Evolutionary conservation across 2,888 invertebrate genomes (phyloP).

Genomic region (Odontocerum albicorne): DNA sequence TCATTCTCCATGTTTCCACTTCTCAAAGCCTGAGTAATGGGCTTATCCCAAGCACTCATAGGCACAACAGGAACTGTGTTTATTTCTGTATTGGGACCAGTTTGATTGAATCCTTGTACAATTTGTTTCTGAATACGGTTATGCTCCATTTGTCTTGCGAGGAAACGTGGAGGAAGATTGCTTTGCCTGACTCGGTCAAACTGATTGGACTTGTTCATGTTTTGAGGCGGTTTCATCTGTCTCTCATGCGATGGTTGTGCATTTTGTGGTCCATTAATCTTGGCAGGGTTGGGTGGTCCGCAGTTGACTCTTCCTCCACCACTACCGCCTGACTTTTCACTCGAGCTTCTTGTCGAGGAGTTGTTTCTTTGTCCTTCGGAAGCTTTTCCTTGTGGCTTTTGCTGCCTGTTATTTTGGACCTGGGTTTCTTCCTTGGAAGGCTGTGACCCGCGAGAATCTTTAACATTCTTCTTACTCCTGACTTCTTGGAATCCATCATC

Average conservation of each 20-base stretch:
- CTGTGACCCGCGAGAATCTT: slow-evolving; percentile 52
- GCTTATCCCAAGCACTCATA: slow-evolving; percentile 86
- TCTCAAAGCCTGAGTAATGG: slow-evolving; percentile 66
- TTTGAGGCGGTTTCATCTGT: slow-evolving; percentile 52
- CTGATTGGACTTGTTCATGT: slow-evolving; percentile 42
- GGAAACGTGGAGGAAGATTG: slow-evolving; percentile 74
- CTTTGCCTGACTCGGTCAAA: slow-evolving; percentile 55
- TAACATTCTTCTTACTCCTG: slow-evolving; percentile 74
- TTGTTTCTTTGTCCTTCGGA: slow-evolving; percentile 44
- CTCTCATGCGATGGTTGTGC: slow-evolving; percentile 55
- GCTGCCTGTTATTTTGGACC: slow-evolving; percentile 38
- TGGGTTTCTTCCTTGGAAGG: slow-evolving; percentile 30
- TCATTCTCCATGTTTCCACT: slow-evolving; percentile 51
- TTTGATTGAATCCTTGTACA: slow-evolving; percentile 44
- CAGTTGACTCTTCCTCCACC: slow-evolving; percentile 28
- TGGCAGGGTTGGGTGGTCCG: slow-evolving; percentile 34
- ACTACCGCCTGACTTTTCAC: slow-evolving; percentile 45
- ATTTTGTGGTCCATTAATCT: slow-evolving; percentile 45
- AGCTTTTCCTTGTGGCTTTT: slow-evolving; percentile 51
- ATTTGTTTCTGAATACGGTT: slow-evolving; percentile 56
- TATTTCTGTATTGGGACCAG: slow-evolving; percentile 47
- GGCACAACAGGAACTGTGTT: slow-evolving; percentile 67
- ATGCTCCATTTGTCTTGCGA: slow-evolving; percentile 72
- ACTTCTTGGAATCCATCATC: slow-evolving; percentile 84
- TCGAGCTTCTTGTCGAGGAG: slow-evolving; percentile 50